Conservation (phyloP, 2,888 invertebrate species). For the Cacoxenus indagator region DNA sequence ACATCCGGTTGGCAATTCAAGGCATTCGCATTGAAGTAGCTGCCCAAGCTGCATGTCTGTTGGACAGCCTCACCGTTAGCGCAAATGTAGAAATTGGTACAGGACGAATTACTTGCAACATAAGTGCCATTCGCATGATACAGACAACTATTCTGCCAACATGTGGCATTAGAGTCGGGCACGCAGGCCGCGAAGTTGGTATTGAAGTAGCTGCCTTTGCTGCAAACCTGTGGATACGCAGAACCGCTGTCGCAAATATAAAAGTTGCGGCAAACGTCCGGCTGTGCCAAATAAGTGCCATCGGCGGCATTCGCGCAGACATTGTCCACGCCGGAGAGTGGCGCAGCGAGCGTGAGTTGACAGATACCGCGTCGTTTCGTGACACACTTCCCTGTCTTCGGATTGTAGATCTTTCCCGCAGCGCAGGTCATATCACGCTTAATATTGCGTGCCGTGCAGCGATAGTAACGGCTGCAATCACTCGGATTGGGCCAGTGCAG, state of each 20-base stretch:
- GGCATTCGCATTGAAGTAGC: constrained; percentile 37
- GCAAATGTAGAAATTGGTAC: constrained; percentile 45
- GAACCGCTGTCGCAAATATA: constrained; percentile 43
- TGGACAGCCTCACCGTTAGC: constrained; percentile 26
- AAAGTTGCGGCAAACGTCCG: constrained; percentile 41
- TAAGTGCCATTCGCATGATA: constrained; percentile 33
- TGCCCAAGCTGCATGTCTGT: constrained; percentile 41
- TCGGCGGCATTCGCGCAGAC: constrained; percentile 31
- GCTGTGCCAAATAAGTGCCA: constrained; percentile 38
- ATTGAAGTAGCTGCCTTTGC: constrained; percentile 43
- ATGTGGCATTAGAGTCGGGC: constrained; percentile 39
- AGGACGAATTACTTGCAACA: constrained; percentile 34
- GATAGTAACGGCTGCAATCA: constrained; percentile 45
- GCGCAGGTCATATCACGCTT: constrained; percentile 47
- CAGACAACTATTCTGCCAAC: constrained; percentile 47
- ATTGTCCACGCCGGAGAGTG: constrained; percentile 32
- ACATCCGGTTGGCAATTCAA: constrained; percentile 36
- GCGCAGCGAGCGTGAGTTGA: constrained; percentile 31
- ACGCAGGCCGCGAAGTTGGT: constrained; percentile 30
- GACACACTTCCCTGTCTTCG: constrained; percentile 40
- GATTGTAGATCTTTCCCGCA: constrained; percentile 43
- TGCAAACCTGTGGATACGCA: constrained; percentile 46
- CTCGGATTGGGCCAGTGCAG: constrained; percentile 48
- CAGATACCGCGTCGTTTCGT: constrained; percentile 33
- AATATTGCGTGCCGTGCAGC: constrained; percentile 41